phyloP scores from a whole-genome alignment of 2,888 invertebrate genomes.

The Rhodophaea formosa region DNA sequence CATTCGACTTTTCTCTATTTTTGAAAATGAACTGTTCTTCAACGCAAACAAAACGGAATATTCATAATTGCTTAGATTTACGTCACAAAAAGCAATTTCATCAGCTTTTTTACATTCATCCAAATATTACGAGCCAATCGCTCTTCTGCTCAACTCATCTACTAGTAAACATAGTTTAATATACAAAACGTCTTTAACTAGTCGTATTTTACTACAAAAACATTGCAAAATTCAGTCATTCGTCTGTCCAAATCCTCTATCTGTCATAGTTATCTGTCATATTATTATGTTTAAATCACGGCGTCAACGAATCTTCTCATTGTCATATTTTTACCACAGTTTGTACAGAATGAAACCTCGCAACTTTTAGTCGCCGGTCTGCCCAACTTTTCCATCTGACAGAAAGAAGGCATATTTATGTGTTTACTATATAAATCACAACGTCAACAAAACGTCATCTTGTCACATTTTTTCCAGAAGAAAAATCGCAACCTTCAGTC shows the following conservation, averaged over 20 bases:
- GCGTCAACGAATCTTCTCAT: no score
- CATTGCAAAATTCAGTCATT: slow-evolving; percentile 29
- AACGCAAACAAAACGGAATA: no score
- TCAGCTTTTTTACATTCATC: no score
- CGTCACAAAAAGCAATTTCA: no score
- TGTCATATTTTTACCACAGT: no score
- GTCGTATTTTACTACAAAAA: not conserved
- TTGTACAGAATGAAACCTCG: no score
- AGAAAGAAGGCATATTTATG: slow-evolving; percentile 80
- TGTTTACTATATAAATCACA: slow-evolving; percentile 81
- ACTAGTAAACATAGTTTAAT: no score
- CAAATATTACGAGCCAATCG: not conserved
- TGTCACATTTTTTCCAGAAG: no score
- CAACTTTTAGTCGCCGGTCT: slow-evolving; percentile 39
- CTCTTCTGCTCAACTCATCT: no score
- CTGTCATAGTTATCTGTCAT: slow-evolving; percentile 78
- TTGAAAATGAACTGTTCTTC: not conserved
- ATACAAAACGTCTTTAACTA: not conserved
- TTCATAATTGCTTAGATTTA: no score
- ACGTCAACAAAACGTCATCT: slow-evolving; percentile 40
- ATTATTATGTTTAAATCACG: slow-evolving; percentile 82
- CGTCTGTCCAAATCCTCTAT: slow-evolving; percentile 35
- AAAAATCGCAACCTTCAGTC: no score
- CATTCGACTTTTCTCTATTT: slow-evolving; percentile 1
- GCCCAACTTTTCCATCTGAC: slow-evolving; percentile 51